A percentile compares a stretch with the other conserved stretches of the same genome.
Evolutionary conservation across 2,113 vertebrate genomes (phyloP).

Genomic region (Micronisus gabar): DNA sequence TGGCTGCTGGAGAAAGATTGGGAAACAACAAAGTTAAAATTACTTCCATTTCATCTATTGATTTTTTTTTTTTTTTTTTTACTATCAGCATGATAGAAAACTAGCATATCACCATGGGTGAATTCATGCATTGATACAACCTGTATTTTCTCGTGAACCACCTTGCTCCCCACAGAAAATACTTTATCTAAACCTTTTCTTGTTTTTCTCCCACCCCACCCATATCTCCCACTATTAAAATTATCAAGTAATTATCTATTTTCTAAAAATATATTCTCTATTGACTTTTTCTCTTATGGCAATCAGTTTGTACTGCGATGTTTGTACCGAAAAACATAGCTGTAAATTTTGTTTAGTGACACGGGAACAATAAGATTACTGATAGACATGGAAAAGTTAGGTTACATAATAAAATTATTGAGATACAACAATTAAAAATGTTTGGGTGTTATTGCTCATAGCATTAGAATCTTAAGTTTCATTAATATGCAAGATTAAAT

Average conservation of each 20-base stretch:
- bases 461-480: not conserved
- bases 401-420: not conserved
- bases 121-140: too few relatives aligned
- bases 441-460: not conserved
- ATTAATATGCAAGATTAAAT: not conserved
- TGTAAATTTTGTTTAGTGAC: not conserved
- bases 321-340: not conserved
- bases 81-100: too few relatives aligned
- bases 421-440: not conserved
- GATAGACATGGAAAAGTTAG: not conserved
- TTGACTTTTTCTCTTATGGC: not conserved
- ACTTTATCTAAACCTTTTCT: not conserved
- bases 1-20: not conserved
- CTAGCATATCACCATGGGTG: too few relatives aligned
- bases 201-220: not conserved
- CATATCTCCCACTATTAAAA: not conserved
- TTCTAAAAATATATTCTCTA: not conserved
- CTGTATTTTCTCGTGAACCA: not conserved
- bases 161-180: not conserved
- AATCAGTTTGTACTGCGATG: not conserved
- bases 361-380: not conserved
- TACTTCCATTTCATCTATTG: not conserved
- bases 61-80: not conserved
- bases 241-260: not conserved
- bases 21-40: not conserved